These are phyloP conservation scores for Clunio marinus DNA, from an alignment of 2,888 invertebrate species.

Conservation along the genomic window DNA sequence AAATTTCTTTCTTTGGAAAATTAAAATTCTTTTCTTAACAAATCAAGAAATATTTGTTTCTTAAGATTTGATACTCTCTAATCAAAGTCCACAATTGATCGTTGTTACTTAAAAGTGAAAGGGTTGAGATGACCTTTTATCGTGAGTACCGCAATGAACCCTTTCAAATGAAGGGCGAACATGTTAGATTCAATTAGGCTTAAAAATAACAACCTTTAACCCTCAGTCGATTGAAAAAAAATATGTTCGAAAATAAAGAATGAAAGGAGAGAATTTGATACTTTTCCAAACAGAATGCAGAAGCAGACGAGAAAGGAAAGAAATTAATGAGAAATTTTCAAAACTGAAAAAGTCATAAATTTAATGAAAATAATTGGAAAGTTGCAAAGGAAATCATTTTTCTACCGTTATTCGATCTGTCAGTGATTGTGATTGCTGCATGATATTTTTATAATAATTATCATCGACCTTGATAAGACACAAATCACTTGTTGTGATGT, in stretches of 20 bases:
- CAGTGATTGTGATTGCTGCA: background rate
- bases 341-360: conserved; percentile 9
- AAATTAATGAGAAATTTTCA: conserved; percentile 25
- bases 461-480: conserved; percentile 28
- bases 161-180: conserved; percentile 10
- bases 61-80: background rate
- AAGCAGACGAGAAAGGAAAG: background rate
- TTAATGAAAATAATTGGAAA: conserved; percentile 24
- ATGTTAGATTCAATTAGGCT: conserved; percentile 15
- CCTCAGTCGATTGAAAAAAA: conserved; percentile 21
- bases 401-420: conserved; percentile 25
- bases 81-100: background rate
- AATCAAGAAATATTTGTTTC: background rate
- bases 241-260: background rate
- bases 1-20: background rate
- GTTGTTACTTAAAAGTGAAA: background rate
- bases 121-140: conserved; percentile 36
- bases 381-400: conserved; percentile 10
- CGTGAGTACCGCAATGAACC: background rate
- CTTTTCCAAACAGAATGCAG: conserved; percentile 13
- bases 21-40: background rate
- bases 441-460: background rate
- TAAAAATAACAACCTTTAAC: conserved; percentile 34
- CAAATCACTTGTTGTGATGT: conserved; percentile 27
- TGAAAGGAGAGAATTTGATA: conserved; percentile 16